A percentile compares a stretch with the other conserved stretches of the same genome.
These are phyloP conservation scores for Drosophila nikananu DNA, from an alignment of 1,140 invertebrate species.

Conservation along the genomic window DNA sequence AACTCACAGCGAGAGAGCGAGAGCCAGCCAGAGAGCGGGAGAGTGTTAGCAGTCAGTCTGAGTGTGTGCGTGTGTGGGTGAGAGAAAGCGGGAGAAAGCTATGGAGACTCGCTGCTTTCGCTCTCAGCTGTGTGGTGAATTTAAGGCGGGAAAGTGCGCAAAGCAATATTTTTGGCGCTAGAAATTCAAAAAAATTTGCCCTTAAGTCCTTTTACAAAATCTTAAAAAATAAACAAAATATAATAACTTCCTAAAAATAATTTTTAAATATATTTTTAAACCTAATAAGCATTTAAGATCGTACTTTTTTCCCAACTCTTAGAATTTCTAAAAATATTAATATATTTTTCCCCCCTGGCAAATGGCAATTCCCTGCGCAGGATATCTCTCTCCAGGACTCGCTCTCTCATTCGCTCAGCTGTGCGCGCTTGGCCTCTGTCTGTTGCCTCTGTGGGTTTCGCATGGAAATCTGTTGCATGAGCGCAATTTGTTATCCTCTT, in stretches of 20 bases:
- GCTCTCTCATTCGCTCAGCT: slow-evolving; percentile 16
- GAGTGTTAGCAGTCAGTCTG: background rate
- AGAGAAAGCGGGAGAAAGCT: slow-evolving; percentile 15
- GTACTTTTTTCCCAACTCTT: no score
- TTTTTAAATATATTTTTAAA: background rate
- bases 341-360: background rate
- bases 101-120: slow-evolving; percentile 59
- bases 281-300: rapidly evolving
- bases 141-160: slow-evolving; percentile 55
- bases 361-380: slow-evolving; percentile 36
- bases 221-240: background rate
- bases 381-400: slow-evolving; percentile 9
- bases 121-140: slow-evolving; percentile 55
- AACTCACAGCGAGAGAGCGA: slow-evolving; percentile 57
- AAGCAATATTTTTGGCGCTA: slow-evolving; percentile 30
- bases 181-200: slow-evolving; percentile 8
- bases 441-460: slow-evolving; percentile 41
- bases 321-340: no score
- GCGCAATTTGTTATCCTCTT: slow-evolving; percentile 81
- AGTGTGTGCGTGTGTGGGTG: slow-evolving; percentile 16
- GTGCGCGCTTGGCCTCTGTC: slow-evolving; percentile 13
- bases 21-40: slow-evolving; percentile 11
- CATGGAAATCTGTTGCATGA: slow-evolving; percentile 82
- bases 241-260: background rate
- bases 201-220: background rate